phyloP scores from a whole-genome alignment of 2,888 invertebrate species.

The Lacanobia oleracea region DNA sequence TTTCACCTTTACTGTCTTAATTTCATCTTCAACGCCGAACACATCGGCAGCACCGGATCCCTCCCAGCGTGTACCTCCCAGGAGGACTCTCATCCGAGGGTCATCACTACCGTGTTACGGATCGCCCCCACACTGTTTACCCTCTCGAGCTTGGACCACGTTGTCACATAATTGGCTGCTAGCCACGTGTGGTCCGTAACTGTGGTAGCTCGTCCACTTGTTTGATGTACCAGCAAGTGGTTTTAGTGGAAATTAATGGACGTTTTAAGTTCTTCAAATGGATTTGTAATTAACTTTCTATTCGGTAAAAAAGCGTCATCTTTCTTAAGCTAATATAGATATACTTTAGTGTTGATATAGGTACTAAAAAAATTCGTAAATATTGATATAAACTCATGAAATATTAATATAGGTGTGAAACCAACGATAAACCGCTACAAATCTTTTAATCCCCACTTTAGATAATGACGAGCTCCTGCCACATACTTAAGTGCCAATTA shows the following conservation, averaged over 20 bases:
- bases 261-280: constrained; percentile 53
- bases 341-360: constrained; percentile 11
- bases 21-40: constrained; percentile 3
- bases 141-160: constrained; percentile 75
- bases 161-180: constrained; percentile 83
- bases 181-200: constrained; percentile 77
- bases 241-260: constrained; percentile 62
- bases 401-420: neutral
- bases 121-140: constrained; percentile 80
- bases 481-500: constrained; percentile 65
- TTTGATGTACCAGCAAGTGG: constrained; percentile 53
- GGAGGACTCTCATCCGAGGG: constrained; percentile 66
- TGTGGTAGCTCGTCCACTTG: constrained; percentile 70
- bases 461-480: constrained; percentile 51
- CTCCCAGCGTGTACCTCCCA: constrained; percentile 73
- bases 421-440: constrained; percentile 20
- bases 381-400: constrained; percentile 1
- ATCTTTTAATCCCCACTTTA: constrained; percentile 48
- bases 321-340: constrained; percentile 32
- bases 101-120: constrained; percentile 81
- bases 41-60: constrained; percentile 42
- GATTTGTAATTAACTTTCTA: constrained; percentile 52
- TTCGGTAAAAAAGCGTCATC: constrained; percentile 9
- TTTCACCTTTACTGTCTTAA: constrained; percentile 14
- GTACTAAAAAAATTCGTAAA: neutral